A percentile compares a stretch with the other conserved stretches of the same genome.
These are phyloP conservation scores for Helleia helle DNA, from an alignment of 2,888 invertebrate species.

Conservation along the genomic window DNA sequence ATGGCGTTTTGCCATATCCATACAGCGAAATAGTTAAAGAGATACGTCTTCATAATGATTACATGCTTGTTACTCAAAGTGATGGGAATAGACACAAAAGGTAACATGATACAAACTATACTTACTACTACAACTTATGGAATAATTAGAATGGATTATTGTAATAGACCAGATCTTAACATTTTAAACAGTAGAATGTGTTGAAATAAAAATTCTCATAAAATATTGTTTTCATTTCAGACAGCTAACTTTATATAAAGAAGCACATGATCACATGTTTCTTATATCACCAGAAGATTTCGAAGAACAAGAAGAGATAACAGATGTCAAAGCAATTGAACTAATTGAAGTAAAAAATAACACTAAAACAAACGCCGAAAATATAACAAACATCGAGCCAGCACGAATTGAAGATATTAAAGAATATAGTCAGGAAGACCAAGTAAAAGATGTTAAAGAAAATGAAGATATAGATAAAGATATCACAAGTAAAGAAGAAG, in stretches of 20 bases:
- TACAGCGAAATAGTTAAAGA: constrained; percentile 22
- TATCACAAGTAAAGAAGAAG: neutral
- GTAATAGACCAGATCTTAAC: too few relatives aligned
- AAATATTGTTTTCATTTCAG: too few relatives aligned
- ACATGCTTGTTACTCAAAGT: constrained; percentile 32
- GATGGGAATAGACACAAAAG: constrained; percentile 23
- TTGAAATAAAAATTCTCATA: too few relatives aligned
- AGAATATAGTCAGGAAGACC: neutral
- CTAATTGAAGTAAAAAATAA: neutral
- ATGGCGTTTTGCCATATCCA: constrained; percentile 13
- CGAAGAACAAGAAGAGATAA: constrained; percentile 18
- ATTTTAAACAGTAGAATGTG: too few relatives aligned
- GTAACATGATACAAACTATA: too few relatives aligned
- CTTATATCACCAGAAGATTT: constrained; percentile 41
- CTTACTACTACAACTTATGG: too few relatives aligned
- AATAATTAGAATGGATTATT: too few relatives aligned
- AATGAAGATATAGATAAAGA: neutral
- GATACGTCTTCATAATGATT: constrained; percentile 30
- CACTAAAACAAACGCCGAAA: too few relatives aligned
- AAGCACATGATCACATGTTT: constrained; percentile 35
- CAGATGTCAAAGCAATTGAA: constrained; percentile 5
- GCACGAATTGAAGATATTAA: neutral
- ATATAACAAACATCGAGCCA: too few relatives aligned
- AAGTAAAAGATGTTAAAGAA: neutral
- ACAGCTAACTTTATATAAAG: constrained; percentile 37